A percentile compares a stretch with the other conserved stretches of the same genome.
Conservation (phyloP, 2,888 invertebrate genomes). For the Corythucha ciliata region DNA sequence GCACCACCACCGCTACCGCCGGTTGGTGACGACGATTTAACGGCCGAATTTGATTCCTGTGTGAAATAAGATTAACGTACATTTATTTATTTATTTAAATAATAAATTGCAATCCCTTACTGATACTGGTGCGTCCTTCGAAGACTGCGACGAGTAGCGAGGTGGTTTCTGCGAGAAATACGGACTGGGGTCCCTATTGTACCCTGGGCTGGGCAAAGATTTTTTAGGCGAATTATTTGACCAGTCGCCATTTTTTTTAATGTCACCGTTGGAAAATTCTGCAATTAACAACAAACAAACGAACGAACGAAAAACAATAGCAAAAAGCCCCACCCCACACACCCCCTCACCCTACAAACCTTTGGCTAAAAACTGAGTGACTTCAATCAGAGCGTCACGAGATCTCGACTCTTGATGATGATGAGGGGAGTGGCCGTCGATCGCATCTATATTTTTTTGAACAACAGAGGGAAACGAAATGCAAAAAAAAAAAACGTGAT, state of each 20-base stretch:
- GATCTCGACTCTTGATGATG: slow-evolving; percentile 29
- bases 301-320: no score
- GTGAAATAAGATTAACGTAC: background rate
- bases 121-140: background rate
- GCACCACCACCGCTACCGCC: background rate
- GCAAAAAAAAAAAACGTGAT: background rate
- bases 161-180: slow-evolving; percentile 26
- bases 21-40: background rate
- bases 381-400: slow-evolving; percentile 26
- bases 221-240: slow-evolving; percentile 15
- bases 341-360: slow-evolving; percentile 5
- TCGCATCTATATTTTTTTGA: slow-evolving; percentile 12
- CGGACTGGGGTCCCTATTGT: slow-evolving; percentile 27
- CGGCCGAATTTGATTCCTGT: background rate
- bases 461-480: no score
- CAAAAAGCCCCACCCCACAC: no score
- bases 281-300: no score
- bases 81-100: background rate
- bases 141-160: slow-evolving; percentile 18
- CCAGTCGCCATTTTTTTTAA: slow-evolving; percentile 11
- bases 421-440: slow-evolving; percentile 27
- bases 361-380: slow-evolving; percentile 21
- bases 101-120: background rate
- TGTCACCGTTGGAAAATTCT: slow-evolving; percentile 22
- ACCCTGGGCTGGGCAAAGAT: slow-evolving; percentile 26